Evolutionary conservation across 1,140 invertebrate species (phyloP), one percentile per base, ranked within the genome.

Genomic region (Drosophila lacteicornis): DNA sequence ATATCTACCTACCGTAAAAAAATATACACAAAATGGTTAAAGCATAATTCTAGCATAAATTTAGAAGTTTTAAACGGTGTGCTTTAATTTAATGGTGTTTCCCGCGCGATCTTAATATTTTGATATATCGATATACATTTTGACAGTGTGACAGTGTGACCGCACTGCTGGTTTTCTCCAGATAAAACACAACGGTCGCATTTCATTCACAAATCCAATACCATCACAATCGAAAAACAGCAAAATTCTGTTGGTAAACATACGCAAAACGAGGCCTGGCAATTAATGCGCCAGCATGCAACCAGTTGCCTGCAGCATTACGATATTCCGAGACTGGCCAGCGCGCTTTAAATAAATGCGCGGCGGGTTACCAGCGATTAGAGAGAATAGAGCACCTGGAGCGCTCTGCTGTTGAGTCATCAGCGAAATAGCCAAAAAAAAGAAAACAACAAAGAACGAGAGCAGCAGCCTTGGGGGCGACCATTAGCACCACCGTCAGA

Each of bases 401-500:
- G 50, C 12, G 33, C 30, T 13, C n/a, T 75, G 65, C 80, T 78
- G 84, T 88, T 88, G 84, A 88, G 84, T 88, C 84, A 88, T 84
- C 84, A 80, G 36, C 50, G 27, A 65, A 45, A 58, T 51, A 65
- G 57, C 63, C 60, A 80, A 63, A 78, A 63, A 63, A 55, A 66
- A 30, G 58, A 43, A 53, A 56, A 61, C 30, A 49, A 25, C 27
- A 60, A 33, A 40, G 11, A 70, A 57, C 53, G 68, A 67, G 56
- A 62, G 46, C 38, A 77, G 59, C 56, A 53, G 68, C 74, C 69
- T 78, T 78, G 74, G 65, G 50, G 43, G 43, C 56, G 42, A 70
- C 27, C 63, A 43, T 80, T 80, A 66, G 45, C 53, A 49, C 43
- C 68, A 70, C 50, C 43, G 45, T 30, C 17, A 85, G 75, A 56